phyloP scores from a whole-genome alignment of 2,797 vertebrate genomes.

The Pangasius djambal region DNA sequence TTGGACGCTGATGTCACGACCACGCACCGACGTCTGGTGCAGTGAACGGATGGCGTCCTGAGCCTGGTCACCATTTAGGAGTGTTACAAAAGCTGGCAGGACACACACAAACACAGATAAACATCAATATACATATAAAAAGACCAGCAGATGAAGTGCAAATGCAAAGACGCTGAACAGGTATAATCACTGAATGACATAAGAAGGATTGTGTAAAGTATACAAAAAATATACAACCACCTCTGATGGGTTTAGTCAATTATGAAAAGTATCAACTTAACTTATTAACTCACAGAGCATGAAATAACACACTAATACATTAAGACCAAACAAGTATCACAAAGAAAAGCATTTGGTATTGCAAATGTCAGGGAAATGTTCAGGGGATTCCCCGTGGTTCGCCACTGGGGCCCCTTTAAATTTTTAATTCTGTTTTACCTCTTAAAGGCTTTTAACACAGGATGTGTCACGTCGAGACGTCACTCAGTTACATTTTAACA shows the following conservation, averaged over 20 bases:
- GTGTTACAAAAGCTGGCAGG: slow-evolving; percentile 92
- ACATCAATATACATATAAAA: slow-evolving; percentile 54
- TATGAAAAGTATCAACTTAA: slow-evolving; percentile 31
- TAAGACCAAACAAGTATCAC: slow-evolving; percentile 20
- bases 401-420: slow-evolving; percentile 37
- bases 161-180: slow-evolving; percentile 33
- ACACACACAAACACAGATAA: slow-evolving; percentile 63
- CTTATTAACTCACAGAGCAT: slow-evolving; percentile 30
- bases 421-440: slow-evolving; percentile 26
- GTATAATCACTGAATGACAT: slow-evolving; percentile 3
- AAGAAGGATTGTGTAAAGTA: slow-evolving; percentile 3
- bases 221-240: slow-evolving; percentile 18
- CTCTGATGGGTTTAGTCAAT: slow-evolving; percentile 12
- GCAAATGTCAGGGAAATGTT: slow-evolving; percentile 12
- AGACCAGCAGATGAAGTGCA: slow-evolving; percentile 33
- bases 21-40: slow-evolving; percentile 88
- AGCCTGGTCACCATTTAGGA: slow-evolving; percentile 95
- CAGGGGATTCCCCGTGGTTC: slow-evolving; percentile 14
- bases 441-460: neutral
- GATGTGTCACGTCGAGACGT: neutral
- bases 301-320: slow-evolving; percentile 17
- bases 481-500: neutral
- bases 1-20: slow-evolving; percentile 88
- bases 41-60: slow-evolving; percentile 89
- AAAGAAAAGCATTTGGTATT: slow-evolving; percentile 14